These are phyloP conservation scores for Tetramorium bicarinatum DNA, from an alignment of 2,888 invertebrate genomes.

Conservation along the genomic window DNA sequence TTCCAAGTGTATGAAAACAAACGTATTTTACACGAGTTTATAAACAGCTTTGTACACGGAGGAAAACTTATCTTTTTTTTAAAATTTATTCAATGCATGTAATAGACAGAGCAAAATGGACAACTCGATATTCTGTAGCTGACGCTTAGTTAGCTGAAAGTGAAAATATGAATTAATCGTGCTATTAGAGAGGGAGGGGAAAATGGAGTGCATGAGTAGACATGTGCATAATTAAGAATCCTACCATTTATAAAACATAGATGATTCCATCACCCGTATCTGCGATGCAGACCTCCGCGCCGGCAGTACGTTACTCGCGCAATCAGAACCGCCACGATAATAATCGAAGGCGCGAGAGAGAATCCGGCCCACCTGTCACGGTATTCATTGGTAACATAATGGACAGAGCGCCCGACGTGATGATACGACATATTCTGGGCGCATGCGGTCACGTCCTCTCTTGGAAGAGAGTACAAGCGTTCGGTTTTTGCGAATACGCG, in stretches of 20 bases:
- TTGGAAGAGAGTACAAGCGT: constrained; percentile 99
- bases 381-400: constrained; percentile 99
- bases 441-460: constrained; percentile 97
- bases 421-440: constrained; percentile 96
- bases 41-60: not conserved
- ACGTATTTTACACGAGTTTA: not conserved
- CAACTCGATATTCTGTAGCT: not conserved
- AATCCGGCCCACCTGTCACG: constrained; percentile 95
- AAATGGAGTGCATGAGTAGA: constrained; percentile 77
- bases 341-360: constrained; percentile 83
- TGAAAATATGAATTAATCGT: constrained; percentile 48
- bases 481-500: constrained; percentile 99
- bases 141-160: not conserved
- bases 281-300: constrained; percentile 85
- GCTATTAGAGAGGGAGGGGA: constrained; percentile 72
- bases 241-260: constrained; percentile 81
- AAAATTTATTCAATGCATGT: constrained; percentile 25
- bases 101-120: constrained; percentile 4
- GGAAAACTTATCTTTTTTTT: not conserved
- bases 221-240: constrained; percentile 77
- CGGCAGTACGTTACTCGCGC: constrained; percentile 83
- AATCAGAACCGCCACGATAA: constrained; percentile 84
- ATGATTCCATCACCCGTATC: constrained; percentile 87
- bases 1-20: not conserved
- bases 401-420: constrained; percentile 97